Conservation (phyloP, 2,797 vertebrate species). For the Xenentodon cancila region DNA sequence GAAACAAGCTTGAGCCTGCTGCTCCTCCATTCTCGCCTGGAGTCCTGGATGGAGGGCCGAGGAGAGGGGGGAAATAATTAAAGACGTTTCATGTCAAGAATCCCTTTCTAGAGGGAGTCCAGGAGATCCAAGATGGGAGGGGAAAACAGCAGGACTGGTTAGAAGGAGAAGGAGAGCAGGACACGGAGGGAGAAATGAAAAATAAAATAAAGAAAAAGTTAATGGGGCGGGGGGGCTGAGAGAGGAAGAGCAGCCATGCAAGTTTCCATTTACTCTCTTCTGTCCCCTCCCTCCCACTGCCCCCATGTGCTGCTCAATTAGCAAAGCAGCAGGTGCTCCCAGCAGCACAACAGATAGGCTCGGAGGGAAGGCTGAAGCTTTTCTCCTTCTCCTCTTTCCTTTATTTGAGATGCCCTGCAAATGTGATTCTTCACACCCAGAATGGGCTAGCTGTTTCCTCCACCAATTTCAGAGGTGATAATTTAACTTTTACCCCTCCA, state of each 20-base stretch:
- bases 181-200: slow-evolving; percentile 52
- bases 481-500: slow-evolving; percentile 86
- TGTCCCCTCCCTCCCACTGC: slow-evolving; percentile 71
- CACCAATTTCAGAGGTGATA: slow-evolving; percentile 97
- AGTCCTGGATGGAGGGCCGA: slow-evolving; percentile 75
- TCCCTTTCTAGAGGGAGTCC: slow-evolving; percentile 78
- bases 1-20: slow-evolving; percentile 80
- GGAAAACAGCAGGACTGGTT: slow-evolving; percentile 40
- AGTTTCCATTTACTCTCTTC: slow-evolving; percentile 73
- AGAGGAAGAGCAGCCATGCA: slow-evolving; percentile 70
- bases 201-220: slow-evolving; percentile 17
- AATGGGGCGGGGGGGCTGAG: slow-evolving; percentile 35
- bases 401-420: slow-evolving; percentile 89
- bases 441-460: slow-evolving; percentile 87
- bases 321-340: slow-evolving; percentile 94
- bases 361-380: slow-evolving; percentile 82
- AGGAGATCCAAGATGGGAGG: slow-evolving; percentile 64
- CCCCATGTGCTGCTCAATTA: slow-evolving; percentile 91
- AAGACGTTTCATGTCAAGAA: slow-evolving; percentile 91
- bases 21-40: slow-evolving; percentile 74
- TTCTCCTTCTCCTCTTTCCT: slow-evolving; percentile 69
- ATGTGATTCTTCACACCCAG: slow-evolving; percentile 92
- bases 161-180: slow-evolving; percentile 42
- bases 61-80: slow-evolving; percentile 83
- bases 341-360: slow-evolving; percentile 87